Percentiles rank a stretch among this genome's conserved stretches.
phyloP scores from a whole-genome alignment of 2,797 vertebrate species.

The Cephalopachus bancanus region DNA sequence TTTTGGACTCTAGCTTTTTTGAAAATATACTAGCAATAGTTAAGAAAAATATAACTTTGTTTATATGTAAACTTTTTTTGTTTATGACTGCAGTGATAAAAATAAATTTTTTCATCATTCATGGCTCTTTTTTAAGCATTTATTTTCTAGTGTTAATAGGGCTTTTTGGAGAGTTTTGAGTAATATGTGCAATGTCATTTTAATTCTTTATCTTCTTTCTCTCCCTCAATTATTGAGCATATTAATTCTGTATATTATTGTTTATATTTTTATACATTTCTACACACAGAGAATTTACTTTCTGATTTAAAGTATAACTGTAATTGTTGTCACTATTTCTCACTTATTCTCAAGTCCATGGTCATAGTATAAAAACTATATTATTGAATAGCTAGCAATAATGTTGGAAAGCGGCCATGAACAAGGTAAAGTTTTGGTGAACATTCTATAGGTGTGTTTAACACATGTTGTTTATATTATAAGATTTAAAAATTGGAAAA shows the following conservation, averaged over 20 bases:
- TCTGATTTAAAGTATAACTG: neutral
- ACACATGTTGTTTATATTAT: neutral
- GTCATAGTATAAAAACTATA: neutral
- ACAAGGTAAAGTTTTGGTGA: neutral
- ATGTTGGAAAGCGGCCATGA: neutral
- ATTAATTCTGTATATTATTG: neutral
- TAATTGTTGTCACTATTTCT: neutral
- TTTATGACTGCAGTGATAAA: neutral
- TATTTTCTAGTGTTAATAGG: neutral
- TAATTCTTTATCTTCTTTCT: neutral
- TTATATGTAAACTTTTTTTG: neutral
- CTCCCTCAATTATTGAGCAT: neutral
- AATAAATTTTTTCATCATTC: neutral
- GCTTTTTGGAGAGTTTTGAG: neutral
- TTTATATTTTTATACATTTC: neutral
- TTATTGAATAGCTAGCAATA: neutral
- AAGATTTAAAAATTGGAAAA: neutral
- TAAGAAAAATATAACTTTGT: neutral
- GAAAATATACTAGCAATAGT: neutral
- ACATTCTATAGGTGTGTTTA: neutral
- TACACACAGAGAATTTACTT: neutral
- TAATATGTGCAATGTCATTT: accelerated
- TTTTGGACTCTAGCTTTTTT: neutral
- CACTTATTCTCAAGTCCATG: neutral
- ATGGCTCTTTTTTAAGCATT: neutral